These are phyloP conservation scores for Egretta garzetta DNA, from an alignment of 2,113 vertebrate species.

Conservation along the genomic window DNA sequence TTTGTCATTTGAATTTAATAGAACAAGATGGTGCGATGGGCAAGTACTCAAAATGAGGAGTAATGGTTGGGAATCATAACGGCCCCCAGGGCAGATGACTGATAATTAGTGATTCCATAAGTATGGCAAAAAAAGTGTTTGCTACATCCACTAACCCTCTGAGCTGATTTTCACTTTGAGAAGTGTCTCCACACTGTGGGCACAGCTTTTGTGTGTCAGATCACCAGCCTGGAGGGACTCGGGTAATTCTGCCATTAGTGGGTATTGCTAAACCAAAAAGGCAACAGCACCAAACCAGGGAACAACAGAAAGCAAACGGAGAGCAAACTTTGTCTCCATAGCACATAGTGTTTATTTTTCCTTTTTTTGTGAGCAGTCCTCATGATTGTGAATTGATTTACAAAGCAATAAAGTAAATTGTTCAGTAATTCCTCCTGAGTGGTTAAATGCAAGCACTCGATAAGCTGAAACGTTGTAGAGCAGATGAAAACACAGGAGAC, in stretches of 20 bases:
- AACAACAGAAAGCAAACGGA: not conserved
- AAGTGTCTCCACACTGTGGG: slow-evolving; percentile 39
- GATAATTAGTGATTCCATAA: slow-evolving; percentile 62
- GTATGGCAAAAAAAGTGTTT: slow-evolving; percentile 1
- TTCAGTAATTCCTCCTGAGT: not conserved
- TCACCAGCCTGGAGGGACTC: not conserved
- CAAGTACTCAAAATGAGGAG: not conserved
- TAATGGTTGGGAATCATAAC: slow-evolving; percentile 31
- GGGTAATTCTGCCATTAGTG: not conserved
- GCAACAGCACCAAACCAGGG: not conserved
- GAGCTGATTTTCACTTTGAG: slow-evolving; percentile 63
- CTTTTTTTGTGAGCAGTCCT: not conserved
- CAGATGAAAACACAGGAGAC: not conserved
- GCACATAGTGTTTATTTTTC: not conserved
- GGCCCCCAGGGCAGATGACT: slow-evolving; percentile 59
- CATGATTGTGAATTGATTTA: not conserved
- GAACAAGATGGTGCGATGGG: slow-evolving; percentile 1
- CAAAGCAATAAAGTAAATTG: not conserved
- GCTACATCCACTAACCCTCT: not conserved
- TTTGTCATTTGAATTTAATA: slow-evolving; percentile 34
- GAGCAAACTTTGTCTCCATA: not conserved
- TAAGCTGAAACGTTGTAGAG: not conserved
- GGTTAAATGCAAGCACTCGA: fast-evolving
- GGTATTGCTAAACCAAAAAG: not conserved
- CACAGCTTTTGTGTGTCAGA: not conserved